These are phyloP conservation scores for Ciconia maguari DNA, from an alignment of 2,113 vertebrate species.

Conservation along the genomic window DNA sequence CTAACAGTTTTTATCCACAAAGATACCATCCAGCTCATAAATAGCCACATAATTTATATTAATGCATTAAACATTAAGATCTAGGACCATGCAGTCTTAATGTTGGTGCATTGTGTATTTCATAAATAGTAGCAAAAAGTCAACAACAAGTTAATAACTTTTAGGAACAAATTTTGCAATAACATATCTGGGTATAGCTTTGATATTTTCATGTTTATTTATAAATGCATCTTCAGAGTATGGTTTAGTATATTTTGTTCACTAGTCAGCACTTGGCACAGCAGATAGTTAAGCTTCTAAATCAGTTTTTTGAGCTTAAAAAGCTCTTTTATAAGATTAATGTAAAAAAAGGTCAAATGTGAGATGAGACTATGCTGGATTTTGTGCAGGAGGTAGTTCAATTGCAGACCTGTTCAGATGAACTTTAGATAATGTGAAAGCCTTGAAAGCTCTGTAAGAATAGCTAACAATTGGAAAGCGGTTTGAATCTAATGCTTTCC, in stretches of 20 bases:
- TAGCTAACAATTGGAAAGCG: not conserved
- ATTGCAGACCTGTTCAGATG: not conserved
- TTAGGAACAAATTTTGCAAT: not conserved
- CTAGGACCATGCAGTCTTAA: not conserved
- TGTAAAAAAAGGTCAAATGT: not conserved
- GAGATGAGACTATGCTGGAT: not conserved
- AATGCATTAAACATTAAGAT: not conserved
- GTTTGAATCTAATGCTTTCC: not conserved
- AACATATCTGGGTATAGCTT: not conserved
- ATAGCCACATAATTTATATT: not conserved
- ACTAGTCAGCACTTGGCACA: not conserved
- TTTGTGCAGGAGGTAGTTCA: not conserved
- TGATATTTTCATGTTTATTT: not conserved
- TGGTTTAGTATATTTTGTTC: not conserved
- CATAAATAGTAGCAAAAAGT: not conserved
- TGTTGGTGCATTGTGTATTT: not conserved
- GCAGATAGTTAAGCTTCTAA: not conserved
- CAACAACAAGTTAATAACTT: not conserved
- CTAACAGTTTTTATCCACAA: not conserved
- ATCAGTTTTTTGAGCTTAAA: not conserved
- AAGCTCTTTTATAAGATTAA: not conserved
- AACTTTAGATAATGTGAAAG: not conserved
- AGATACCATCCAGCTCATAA: not conserved
- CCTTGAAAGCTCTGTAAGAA: not conserved
- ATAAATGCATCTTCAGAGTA: not conserved